Percentiles rank a stretch among this genome's conserved stretches.
Conservation (phyloP, 2,888 invertebrate species). For the Alviniconcha strummeri region DNA sequence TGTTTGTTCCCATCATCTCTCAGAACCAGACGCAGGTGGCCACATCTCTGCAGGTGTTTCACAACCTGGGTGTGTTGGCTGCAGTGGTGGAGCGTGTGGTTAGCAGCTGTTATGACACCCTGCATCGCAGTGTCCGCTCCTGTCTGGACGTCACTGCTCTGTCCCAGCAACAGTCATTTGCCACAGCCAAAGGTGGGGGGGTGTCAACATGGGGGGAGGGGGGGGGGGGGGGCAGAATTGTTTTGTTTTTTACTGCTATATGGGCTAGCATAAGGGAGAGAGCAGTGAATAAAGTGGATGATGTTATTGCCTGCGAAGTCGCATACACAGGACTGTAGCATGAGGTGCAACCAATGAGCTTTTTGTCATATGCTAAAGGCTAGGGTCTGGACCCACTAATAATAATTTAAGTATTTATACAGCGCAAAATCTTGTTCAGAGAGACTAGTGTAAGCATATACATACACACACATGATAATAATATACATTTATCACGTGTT, state of each 20-base stretch:
- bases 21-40: conserved; percentile 76
- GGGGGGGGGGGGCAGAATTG: background rate
- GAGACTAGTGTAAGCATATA: no score
- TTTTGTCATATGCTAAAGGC: no score
- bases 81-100: conserved; percentile 76
- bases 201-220: background rate
- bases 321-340: no score
- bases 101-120: conserved; percentile 72
- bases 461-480: no score
- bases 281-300: no score
- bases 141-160: conserved; percentile 74
- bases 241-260: background rate
- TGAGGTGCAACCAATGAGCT: no score
- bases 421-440: no score
- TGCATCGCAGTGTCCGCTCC: conserved; percentile 75
- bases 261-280: no score
- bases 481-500: no score
- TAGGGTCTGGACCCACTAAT: no score
- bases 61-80: conserved; percentile 75
- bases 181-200: background rate
- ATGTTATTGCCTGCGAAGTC: no score
- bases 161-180: conserved; percentile 39
- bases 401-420: no score
- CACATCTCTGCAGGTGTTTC: conserved; percentile 81
- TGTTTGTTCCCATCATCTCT: conserved; percentile 5